Evolutionary conservation across 2,113 vertebrate species (phyloP).

Genomic region (Brachyhypopomus occidentalis): DNA sequence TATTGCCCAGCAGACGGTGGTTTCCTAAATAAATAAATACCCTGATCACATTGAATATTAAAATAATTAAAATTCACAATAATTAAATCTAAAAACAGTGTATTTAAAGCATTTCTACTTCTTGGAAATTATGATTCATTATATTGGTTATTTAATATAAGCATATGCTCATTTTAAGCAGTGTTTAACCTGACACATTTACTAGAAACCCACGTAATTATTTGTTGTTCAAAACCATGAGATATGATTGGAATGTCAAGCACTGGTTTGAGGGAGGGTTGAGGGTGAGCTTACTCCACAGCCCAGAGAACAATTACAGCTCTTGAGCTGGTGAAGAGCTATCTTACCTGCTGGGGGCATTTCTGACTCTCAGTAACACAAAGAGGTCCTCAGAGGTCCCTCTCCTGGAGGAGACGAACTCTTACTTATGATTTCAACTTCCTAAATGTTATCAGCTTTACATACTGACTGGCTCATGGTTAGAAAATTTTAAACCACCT

Average conservation of each 20-base stretch:
- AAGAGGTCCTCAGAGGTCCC: slow-evolving; percentile 9
- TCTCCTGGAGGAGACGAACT: neutral
- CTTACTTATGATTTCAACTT: neutral
- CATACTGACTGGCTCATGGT: neutral
- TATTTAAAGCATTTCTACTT: no score
- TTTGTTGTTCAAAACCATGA: neutral
- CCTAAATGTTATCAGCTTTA: neutral
- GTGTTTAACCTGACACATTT: neutral
- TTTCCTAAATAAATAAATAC: no score
- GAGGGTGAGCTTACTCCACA: slow-evolving; percentile 34
- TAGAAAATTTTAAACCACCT: neutral
- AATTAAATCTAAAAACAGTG: no score
- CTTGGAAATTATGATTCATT: slow-evolving; percentile 44
- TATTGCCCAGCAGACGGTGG: no score
- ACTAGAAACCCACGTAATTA: neutral
- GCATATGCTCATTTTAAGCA: no score
- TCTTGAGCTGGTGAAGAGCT: slow-evolving; percentile 21
- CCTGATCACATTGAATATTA: no score
- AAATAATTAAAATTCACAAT: no score
- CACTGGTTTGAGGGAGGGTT: slow-evolving; percentile 16
- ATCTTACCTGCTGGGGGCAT: slow-evolving; percentile 31
- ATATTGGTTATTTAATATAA: neutral
- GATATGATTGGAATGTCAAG: slow-evolving; percentile 26
- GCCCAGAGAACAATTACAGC: slow-evolving; percentile 39
- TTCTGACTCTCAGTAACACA: slow-evolving; percentile 14